Base-by-base conservation (phyloP, 2,888 invertebrate genomes). In the Eledone cirrhosa region DNA sequence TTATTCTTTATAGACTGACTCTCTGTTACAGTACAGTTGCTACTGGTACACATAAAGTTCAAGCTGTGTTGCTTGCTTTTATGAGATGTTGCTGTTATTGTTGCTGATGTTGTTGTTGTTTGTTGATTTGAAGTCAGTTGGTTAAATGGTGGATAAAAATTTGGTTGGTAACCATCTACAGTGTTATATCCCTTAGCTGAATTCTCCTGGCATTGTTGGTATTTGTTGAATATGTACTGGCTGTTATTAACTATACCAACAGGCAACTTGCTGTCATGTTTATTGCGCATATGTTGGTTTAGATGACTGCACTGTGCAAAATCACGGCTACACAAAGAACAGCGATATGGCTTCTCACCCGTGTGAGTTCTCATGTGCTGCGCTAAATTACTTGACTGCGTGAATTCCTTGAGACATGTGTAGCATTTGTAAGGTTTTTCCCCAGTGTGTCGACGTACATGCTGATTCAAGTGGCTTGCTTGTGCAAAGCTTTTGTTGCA, bases 231-330 rank as follows among this genome's bases (percentile, higher is more conserved):
- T n/a, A n/a, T 72, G n/a, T 41, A 41, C 41, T 41, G 72, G n/a
- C 31, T 72, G n/a, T 41, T 41, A 72, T 72, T 31, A 72, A 41
- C 31, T 31, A 41, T n/a, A 72, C 41, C 72, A 31, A 31, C 33
- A 41, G 72, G 31, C 41, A 22, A 31, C 22, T 72, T 72, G 31
- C 72, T 41, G 13, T 72, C 72, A 41, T 72, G 72, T 72, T 72
- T 72, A 31, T 72, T 72, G 31, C 72, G 72, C 72, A 72, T 72
- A n/a, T 72, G 72, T 31, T 72, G 72, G 72, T 72, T 72, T n/a
- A 72, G 41, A 41, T 72, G 72, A 72, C 72, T 72, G 33, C 72
- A 72, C 22, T 72, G 72, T n/a, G 72, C 72, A 72, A 72, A 72
- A 41, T 72, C 72, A 31, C 72, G 31, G 41, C 31, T 72, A 41